A percentile compares a stretch with the other conserved stretches of the same genome.
Evolutionary conservation across 2,888 invertebrate genomes (phyloP).

Genomic region (Hemicrepidius hirtus): DNA sequence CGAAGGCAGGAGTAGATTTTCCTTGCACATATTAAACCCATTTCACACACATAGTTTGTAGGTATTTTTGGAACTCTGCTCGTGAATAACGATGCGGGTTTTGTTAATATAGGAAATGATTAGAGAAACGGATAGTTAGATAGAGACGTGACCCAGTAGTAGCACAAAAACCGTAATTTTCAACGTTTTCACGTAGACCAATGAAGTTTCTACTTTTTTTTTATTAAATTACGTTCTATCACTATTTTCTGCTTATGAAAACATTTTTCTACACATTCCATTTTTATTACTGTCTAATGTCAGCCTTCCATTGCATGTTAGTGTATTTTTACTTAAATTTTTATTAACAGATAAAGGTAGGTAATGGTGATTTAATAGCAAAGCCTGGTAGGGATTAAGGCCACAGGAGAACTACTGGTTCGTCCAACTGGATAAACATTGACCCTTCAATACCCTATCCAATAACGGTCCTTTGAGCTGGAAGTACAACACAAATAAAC

Average conservation of each 20-base stretch:
- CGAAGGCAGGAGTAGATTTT: background rate
- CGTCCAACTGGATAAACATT: too few species aligned
- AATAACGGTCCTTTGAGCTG: too few species aligned
- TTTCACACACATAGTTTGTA: constrained; percentile 1
- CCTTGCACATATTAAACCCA: constrained; percentile 3
- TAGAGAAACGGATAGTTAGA: constrained; percentile 6
- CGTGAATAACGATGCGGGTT: background rate
- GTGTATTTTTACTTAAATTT: too few species aligned
- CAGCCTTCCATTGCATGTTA: too few species aligned
- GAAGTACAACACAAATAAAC: too few species aligned
- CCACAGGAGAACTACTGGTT: too few species aligned
- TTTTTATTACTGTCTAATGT: too few species aligned
- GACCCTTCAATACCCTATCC: too few species aligned
- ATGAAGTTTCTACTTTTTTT: background rate
- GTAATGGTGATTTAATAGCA: too few species aligned
- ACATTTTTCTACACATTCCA: background rate
- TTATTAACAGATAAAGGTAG: too few species aligned
- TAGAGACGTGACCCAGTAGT: constrained; percentile 13
- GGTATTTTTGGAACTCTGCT: background rate
- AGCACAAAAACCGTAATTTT: constrained; percentile 9
- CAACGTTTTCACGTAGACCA: background rate
- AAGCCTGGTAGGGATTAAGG: too few species aligned
- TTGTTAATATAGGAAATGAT: background rate
- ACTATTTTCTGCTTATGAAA: background rate
- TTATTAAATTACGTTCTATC: constrained; percentile 2